Evolutionary conservation across 2,797 vertebrate genomes (phyloP), one percentile per base, ranked within the genome.

Genomic region (Myotis pilosus): DNA sequence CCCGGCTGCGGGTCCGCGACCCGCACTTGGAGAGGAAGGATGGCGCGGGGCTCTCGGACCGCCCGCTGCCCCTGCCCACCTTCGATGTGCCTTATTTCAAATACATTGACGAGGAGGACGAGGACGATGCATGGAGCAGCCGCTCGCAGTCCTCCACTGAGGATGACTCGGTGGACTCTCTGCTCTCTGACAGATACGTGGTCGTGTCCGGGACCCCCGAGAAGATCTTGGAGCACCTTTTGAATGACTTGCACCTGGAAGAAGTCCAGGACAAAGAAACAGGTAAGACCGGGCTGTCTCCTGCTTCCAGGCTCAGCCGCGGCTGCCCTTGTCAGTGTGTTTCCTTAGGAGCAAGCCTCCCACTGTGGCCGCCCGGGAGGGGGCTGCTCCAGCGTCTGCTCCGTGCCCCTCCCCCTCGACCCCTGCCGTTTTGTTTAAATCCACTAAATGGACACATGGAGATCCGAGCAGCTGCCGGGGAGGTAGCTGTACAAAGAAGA

Each of bases 11-110:
- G 98, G 98, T 98, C 95, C 98, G 92, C 83, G 98, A 99, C 98
- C 98, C 98, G 87, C 97, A 82, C 81, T 97, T 98, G 95, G 98
- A 99, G 71, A 96, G 96, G 92, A 98, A 98, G 94, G 98, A 97
- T 84, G 86, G 97, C 3, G 86, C 96, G 22, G 96, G 96, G 19
- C 98, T 98, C 57, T 96, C 98, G 60, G 98, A 98, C 94, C 98
- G 98, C 96, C 98, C 97, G 81, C 97, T 98, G 97, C 98, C 99
- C 30, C 84, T 99, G 98, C 99, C 99, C 95, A 99, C 99, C 68
- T 99, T 99, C 97, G 99, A 99, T 96, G 99, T 99, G 98, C 99
- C 99, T 97, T 99, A 99, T 98, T 99, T 99, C 98, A 99, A 99
- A 98, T 99, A 99, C 98, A 99, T 99, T 95, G 99, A 99, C 38